These are phyloP conservation scores for Todiramphus saurophagus DNA, from an alignment of 2,113 vertebrate species.

Conservation along the genomic window DNA sequence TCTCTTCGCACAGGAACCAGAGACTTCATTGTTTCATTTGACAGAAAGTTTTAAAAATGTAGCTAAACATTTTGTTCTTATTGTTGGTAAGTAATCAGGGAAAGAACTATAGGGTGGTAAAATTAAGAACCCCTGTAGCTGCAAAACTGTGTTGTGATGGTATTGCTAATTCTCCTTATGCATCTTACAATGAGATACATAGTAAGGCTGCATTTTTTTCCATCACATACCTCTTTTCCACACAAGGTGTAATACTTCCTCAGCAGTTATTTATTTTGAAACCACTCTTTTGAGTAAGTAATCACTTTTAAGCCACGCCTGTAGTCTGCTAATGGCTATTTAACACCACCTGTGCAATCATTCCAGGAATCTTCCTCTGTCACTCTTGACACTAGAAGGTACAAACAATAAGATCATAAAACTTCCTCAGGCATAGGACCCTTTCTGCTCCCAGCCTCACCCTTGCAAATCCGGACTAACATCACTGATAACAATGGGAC, in stretches of 20 bases:
- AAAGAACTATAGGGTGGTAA: neutral
- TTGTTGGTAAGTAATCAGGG: neutral
- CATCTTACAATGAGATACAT: neutral
- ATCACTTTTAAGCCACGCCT: constrained; percentile 9
- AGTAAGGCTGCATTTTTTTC: neutral
- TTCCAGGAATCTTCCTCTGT: constrained; percentile 72
- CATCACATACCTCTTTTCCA: neutral
- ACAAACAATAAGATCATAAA: neutral
- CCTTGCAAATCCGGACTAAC: neutral
- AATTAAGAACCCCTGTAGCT: neutral
- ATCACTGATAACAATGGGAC: neutral
- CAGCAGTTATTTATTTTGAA: constrained; percentile 46
- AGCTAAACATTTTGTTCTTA: neutral
- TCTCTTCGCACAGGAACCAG: neutral
- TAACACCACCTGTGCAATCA: constrained; percentile 25
- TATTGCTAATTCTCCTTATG: neutral
- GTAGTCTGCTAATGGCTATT: constrained; percentile 30
- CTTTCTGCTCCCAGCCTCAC: neutral
- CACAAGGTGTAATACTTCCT: neutral
- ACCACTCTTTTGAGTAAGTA: constrained; percentile 19
- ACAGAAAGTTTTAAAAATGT: neutral
- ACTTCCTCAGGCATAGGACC: neutral
- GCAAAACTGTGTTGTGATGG: neutral
- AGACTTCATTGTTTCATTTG: neutral
- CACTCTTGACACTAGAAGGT: constrained; percentile 9